Evolutionary conservation across 1,140 invertebrate genomes (phyloP), one percentile per base, ranked within the genome.

Genomic region (Drosophila tropicalis): DNA sequence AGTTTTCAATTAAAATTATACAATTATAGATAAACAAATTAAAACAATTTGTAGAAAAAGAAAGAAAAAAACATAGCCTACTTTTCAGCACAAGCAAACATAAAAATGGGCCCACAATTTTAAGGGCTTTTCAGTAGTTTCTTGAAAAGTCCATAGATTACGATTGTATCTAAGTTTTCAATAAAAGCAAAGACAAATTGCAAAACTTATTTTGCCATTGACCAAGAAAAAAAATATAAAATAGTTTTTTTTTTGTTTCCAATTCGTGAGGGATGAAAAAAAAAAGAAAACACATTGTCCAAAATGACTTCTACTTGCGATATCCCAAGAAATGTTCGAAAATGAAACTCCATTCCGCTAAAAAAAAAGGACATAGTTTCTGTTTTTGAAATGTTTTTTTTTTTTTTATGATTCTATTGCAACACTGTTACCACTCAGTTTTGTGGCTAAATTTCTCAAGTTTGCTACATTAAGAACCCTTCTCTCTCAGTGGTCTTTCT

Each of bases 371-470:
- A 47, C 17, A 51, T 51, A 22, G 44, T 19, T 47, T 47, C 15
- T 17, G 15, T 6, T 19, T 47, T 47, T 36, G 44, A 47, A 47
- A 19, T 47, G 17, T 47, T 25, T 47, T 47, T 47, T 51, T 51
- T 47, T 47, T 51, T 51, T 51, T 51, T 44, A 44, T 15, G 41
- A 51, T 51, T 10, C 7, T 19, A 51, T 75, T 67, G 70, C 70
- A 73, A 73, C 55, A 62, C 44, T 51, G 44, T 51, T 51, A 51
- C 44, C 44, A 51, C 44, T 51, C 17, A 51, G 44, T 51, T 29
- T 51, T 51, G 44, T 51, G 44, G 44, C 44, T 22, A 51, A 51
- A 51, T 51, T 51, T 51, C 17, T 51, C 44, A 51, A 51, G 44
- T 51, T 51, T 51, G 44, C 44, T 22, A 51, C 44, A 51, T 51